Conservation (phyloP, 2,113 vertebrate genomes). For the Serinus canaria region DNA sequence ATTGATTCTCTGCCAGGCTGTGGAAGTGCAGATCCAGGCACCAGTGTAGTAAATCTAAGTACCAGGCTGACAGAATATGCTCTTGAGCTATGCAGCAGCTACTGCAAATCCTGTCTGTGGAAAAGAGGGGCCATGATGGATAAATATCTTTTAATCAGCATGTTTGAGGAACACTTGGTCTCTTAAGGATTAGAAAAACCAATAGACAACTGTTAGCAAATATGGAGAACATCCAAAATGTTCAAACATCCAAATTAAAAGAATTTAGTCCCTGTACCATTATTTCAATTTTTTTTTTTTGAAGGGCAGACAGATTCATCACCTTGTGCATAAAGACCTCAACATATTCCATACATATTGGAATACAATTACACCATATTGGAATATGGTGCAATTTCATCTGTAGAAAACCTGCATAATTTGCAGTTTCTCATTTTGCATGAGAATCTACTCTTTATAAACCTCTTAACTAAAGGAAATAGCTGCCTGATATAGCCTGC, state of each 20-base stretch:
- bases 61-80: conserved; percentile 14
- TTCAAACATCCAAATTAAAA: too few relatives aligned
- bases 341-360: background rate
- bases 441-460: background rate
- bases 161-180: background rate
- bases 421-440: too few relatives aligned
- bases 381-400: background rate
- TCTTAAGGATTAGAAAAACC: background rate
- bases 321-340: background rate
- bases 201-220: background rate
- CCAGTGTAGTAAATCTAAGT: conserved; percentile 41
- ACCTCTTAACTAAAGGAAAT: background rate
- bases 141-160: conserved; percentile 56
- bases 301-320: background rate
- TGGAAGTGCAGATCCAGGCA: conserved; percentile 39
- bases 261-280: background rate
- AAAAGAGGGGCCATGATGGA: conserved; percentile 14
- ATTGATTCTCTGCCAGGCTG: conserved; percentile 57
- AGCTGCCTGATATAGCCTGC: background rate
- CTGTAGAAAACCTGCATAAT: background rate
- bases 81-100: conserved; percentile 9
- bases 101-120: conserved; percentile 20
- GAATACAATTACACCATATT: too few relatives aligned
- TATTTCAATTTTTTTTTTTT: background rate
- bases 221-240: background rate